These are phyloP conservation scores for Orgyia antiqua DNA, from an alignment of 2,888 invertebrate genomes.

Conservation along the genomic window DNA sequence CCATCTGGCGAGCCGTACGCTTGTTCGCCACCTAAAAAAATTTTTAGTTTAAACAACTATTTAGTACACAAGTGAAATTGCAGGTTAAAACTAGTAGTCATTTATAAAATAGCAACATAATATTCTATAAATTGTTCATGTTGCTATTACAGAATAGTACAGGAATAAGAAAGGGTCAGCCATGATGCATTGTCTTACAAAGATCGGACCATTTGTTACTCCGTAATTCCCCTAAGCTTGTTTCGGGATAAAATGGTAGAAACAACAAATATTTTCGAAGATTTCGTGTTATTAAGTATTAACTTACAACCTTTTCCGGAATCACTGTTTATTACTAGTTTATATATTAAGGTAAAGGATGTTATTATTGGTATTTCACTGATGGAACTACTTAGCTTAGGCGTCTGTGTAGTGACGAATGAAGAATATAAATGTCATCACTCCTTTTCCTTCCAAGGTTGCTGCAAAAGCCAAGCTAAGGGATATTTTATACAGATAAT, in stretches of 20 bases:
- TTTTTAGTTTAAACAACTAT: too few relatives aligned
- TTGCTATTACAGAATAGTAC: not conserved
- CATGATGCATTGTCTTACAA: conserved; percentile 6
- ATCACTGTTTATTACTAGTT: conserved; percentile 14
- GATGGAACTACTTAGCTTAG: too few relatives aligned
- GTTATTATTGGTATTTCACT: conserved; percentile 6
- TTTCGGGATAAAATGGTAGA: conserved; percentile 10
- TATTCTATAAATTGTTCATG: not conserved
- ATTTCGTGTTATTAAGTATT: conserved; percentile 4
- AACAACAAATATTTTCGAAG: conserved; percentile 1
- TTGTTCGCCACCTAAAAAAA: too few relatives aligned
- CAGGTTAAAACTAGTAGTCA: too few relatives aligned
- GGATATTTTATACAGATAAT: too few relatives aligned
- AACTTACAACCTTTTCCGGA: conserved; percentile 4
- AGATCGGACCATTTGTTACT: conserved; percentile 8
- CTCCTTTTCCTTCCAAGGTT: too few relatives aligned
- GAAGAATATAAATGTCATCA: too few relatives aligned
- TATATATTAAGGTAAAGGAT: conserved; percentile 21
- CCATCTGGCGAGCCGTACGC: too few relatives aligned
- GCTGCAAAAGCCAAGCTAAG: too few relatives aligned
- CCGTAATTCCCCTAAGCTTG: conserved; percentile 16
- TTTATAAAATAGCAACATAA: too few relatives aligned
- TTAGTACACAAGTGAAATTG: too few relatives aligned
- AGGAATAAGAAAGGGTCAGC: not conserved
- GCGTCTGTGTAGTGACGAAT: too few relatives aligned